These are phyloP conservation scores for Watsonalla binaria DNA, from an alignment of 2,888 invertebrate species.

Conservation along the genomic window DNA sequence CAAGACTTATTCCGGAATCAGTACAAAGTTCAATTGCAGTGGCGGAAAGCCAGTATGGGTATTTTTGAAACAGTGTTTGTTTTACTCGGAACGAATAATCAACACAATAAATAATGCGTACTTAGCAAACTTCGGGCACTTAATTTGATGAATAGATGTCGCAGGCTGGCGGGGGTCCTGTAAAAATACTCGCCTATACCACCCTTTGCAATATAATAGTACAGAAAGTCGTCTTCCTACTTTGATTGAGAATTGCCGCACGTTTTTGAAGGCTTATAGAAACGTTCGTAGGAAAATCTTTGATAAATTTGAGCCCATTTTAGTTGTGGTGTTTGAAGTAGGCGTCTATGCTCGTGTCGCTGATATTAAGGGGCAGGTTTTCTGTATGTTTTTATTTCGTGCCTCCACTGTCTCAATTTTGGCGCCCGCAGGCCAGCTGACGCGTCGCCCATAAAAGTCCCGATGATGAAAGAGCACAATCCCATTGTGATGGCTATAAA, in stretches of 20 bases:
- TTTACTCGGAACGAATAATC: neutral
- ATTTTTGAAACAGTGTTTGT: constrained; percentile 36
- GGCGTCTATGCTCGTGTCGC: too few species aligned
- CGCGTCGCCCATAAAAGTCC: constrained; percentile 67
- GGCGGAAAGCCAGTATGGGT: constrained; percentile 60
- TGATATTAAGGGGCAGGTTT: too few species aligned
- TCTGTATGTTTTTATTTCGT: too few species aligned
- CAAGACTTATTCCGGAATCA: constrained; percentile 62
- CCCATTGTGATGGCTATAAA: constrained; percentile 71
- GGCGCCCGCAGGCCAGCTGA: constrained; percentile 57
- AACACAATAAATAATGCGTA: neutral
- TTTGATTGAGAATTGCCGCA: too few species aligned
- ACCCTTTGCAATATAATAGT: too few species aligned
- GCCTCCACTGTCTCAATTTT: constrained; percentile 59
- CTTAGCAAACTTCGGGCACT: constrained; percentile 9
- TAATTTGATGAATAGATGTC: constrained; percentile 27
- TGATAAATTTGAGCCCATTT: too few species aligned
- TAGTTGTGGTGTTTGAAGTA: too few species aligned
- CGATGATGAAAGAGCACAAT: constrained; percentile 74
- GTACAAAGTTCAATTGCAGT: constrained; percentile 69
- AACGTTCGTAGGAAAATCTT: too few species aligned
- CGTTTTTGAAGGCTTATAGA: too few species aligned
- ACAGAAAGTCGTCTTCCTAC: too few species aligned
- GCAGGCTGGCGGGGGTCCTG: constrained; percentile 32
- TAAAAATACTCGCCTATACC: constrained; percentile 41